A percentile compares a stretch with the other conserved stretches of the same genome.
Evolutionary conservation across 1,140 invertebrate genomes (phyloP).

Genomic region (Musca vetustissima): DNA sequence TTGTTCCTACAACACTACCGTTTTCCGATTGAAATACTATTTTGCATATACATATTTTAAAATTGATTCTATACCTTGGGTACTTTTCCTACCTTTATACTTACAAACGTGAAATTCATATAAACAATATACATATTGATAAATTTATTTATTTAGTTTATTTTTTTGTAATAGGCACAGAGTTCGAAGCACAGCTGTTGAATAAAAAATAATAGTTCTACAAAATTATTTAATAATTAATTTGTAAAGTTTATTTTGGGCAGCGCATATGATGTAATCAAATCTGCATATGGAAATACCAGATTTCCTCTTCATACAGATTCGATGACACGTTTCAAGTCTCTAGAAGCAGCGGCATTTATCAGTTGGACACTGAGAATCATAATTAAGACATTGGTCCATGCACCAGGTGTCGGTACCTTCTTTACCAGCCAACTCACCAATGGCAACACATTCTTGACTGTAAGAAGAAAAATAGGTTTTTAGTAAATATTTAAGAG

Average conservation of each 20-base stretch:
- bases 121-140: neutral
- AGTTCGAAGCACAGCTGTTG: constrained; percentile 33
- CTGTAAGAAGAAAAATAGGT: constrained; percentile 59
- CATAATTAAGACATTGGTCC: constrained; percentile 78
- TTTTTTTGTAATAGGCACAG: constrained; percentile 27
- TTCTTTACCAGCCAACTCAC: constrained; percentile 68
- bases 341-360: constrained; percentile 70
- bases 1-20: no score
- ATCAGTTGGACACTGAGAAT: constrained; percentile 68
- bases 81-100: no score
- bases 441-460: constrained; percentile 74
- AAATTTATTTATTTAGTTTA: neutral
- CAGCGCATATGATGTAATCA: neutral
- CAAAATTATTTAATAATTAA: neutral
- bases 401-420: constrained; percentile 82
- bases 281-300: neutral
- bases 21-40: no score
- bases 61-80: no score
- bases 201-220: neutral
- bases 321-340: neutral
- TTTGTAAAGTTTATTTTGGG: neutral
- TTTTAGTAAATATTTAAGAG: neutral
- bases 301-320: neutral
- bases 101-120: neutral
- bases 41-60: no score